Evolutionary conservation across 2,113 vertebrate genomes (phyloP).

Genomic region (Promerops cafer): DNA sequence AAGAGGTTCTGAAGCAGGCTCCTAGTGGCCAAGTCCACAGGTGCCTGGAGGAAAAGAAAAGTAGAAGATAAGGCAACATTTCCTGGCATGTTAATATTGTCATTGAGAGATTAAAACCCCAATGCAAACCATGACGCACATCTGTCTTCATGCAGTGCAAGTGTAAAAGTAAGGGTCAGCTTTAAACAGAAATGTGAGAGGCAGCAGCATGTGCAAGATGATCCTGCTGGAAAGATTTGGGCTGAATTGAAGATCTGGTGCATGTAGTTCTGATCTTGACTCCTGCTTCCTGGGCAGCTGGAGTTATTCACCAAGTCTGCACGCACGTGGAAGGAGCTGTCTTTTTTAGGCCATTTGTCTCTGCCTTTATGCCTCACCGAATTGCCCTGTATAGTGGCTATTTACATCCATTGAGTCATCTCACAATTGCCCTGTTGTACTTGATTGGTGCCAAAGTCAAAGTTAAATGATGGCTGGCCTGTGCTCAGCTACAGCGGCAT

Average conservation of each 20-base stretch:
- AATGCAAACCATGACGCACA: not conserved
- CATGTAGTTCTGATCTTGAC: not conserved
- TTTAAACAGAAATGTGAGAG: not conserved
- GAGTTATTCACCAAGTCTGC: not conserved
- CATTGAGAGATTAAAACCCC: not conserved
- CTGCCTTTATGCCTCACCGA: not conserved
- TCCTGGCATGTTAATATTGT: not conserved
- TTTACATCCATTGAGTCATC: not conserved
- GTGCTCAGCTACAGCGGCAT: not conserved
- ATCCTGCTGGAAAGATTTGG: not conserved
- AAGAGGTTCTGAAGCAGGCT: not conserved
- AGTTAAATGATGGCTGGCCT: not conserved
- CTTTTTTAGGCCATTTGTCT: not conserved
- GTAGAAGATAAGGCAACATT: not conserved
- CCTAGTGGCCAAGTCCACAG: not conserved
- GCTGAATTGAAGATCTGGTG: not conserved
- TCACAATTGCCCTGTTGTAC: constrained; percentile 6
- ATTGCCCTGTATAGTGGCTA: not conserved
- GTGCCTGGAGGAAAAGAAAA: not conserved
- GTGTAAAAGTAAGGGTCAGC: not conserved
- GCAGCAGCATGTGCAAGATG: not conserved
- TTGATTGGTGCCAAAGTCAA: not conserved
- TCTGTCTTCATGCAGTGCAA: not conserved
- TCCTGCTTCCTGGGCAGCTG: not conserved
- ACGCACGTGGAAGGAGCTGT: fast-evolving